Percentiles rank a stretch among this genome's conserved stretches.
These are phyloP conservation scores for Noctua janthina DNA, from an alignment of 2,888 invertebrate genomes.

Conservation along the genomic window DNA sequence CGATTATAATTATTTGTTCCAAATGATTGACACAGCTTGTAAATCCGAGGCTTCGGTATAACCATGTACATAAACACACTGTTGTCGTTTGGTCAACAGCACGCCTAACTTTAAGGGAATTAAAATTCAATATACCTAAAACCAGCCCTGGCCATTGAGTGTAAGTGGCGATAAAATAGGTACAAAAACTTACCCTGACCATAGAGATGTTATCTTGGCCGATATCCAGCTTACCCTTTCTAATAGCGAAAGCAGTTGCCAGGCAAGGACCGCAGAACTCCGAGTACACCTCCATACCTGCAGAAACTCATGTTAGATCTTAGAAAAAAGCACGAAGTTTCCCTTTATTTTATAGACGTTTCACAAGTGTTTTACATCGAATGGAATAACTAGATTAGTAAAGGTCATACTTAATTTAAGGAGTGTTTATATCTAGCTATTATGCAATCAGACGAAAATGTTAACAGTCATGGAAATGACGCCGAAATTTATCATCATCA, in stretches of 20 bases:
- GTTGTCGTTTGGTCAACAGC: neutral
- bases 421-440: too few species aligned
- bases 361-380: neutral
- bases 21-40: too few species aligned
- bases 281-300: conserved; percentile 92
- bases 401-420: too few species aligned
- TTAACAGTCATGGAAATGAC: too few species aligned
- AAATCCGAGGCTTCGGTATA: neutral
- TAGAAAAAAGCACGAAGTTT: neutral
- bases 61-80: neutral
- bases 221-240: conserved; percentile 92
- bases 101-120: neutral
- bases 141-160: neutral
- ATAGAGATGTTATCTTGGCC: conserved; percentile 92
- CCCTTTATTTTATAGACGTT: neutral
- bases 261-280: conserved; percentile 93
- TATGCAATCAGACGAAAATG: too few species aligned
- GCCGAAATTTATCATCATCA: too few species aligned
- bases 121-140: neutral
- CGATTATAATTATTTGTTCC: too few species aligned
- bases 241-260: conserved; percentile 91
- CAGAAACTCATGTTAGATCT: neutral
- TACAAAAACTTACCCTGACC: conserved; percentile 82
- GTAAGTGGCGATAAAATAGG: neutral
- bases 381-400: too few species aligned